Evolutionary conservation across 2,797 vertebrate species (phyloP).

Genomic region (Adelosebastes latens): DNA sequence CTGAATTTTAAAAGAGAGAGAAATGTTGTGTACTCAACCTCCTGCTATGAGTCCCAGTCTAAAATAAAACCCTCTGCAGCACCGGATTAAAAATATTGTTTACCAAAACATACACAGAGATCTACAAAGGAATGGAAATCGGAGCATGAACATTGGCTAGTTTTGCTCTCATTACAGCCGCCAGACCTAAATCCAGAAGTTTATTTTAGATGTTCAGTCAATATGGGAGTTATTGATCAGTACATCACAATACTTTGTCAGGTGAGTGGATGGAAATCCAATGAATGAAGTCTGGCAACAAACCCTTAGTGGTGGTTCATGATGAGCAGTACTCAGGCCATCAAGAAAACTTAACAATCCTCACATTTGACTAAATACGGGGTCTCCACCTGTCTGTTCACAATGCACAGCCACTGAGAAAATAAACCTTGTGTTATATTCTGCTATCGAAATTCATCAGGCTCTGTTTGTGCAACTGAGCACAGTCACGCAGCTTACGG

Average conservation of each 20-base stretch:
- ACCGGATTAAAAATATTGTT: conserved; percentile 7
- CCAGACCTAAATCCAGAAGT: neutral
- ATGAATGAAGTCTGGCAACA: neutral
- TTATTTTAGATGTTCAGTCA: neutral
- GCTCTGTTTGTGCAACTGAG: conserved; percentile 33
- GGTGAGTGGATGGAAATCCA: neutral
- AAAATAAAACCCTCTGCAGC: conserved; percentile 19
- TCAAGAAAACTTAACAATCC: neutral
- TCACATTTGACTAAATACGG: neutral
- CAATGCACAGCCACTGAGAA: neutral
- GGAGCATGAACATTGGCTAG: neutral
- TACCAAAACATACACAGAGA: conserved; percentile 1
- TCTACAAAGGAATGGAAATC: conserved; percentile 26
- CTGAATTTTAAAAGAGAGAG: neutral
- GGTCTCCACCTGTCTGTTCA: neutral
- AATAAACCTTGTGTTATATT: conserved; percentile 20
- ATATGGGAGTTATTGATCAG: conserved; percentile 1
- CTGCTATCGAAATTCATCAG: conserved; percentile 43
- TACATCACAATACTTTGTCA: neutral
- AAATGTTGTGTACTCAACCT: conserved; percentile 6
- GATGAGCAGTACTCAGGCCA: neutral
- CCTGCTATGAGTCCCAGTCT: conserved; percentile 24
- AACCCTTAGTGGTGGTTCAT: neutral
- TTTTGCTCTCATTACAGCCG: neutral
- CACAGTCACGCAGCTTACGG: conserved; percentile 40